phyloP scores from a whole-genome alignment of 2,797 vertebrate species.

The Taeniopygia guttata region DNA sequence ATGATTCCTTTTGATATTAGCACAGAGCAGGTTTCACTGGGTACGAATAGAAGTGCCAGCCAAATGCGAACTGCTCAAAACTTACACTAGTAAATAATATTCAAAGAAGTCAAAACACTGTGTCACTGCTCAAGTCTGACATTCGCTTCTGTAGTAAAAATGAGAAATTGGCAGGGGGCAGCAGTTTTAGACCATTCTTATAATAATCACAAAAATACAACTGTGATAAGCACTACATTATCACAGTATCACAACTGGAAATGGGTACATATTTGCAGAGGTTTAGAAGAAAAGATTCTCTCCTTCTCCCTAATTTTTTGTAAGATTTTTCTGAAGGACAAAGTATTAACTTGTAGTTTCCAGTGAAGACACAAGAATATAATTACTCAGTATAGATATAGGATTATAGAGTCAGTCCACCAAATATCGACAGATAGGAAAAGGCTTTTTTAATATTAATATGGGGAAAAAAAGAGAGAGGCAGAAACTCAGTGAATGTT shows the following conservation, averaged over 20 bases:
- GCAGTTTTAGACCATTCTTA: background rate
- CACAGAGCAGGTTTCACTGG: background rate
- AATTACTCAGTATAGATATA: background rate
- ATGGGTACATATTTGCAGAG: background rate
- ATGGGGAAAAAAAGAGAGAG: rapidly evolving
- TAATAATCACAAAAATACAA: background rate
- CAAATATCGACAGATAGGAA: background rate
- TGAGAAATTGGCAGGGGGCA: background rate
- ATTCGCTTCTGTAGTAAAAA: background rate
- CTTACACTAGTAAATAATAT: slow-evolving; percentile 4
- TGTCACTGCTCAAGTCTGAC: background rate
- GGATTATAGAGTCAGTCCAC: background rate
- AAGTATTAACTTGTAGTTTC: background rate
- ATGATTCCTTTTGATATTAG: slow-evolving; percentile 19
- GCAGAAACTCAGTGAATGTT: background rate
- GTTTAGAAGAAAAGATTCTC: background rate
- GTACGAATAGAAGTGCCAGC: background rate
- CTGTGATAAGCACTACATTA: background rate
- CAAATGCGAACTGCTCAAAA: slow-evolving; percentile 17
- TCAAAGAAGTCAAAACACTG: background rate
- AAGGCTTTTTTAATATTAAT: background rate
- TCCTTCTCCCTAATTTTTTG: background rate
- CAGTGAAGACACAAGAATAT: background rate
- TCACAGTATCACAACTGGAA: background rate
- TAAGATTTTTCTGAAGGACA: background rate